Base-by-base conservation (phyloP, 2,797 vertebrate genomes). In the Champsocephalus esox region DNA sequence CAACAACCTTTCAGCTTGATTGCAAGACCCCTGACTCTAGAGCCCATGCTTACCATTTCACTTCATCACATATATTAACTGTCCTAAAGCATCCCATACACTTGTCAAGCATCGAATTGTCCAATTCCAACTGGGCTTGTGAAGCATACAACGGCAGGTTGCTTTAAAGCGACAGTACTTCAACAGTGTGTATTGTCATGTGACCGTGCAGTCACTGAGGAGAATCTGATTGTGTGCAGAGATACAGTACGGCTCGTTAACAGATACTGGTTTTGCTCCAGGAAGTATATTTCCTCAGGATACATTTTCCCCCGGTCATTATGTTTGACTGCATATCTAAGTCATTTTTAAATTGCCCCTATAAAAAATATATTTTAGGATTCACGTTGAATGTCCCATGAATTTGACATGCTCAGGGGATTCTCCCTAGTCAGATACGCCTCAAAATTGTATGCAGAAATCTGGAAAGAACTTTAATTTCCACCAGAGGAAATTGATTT, bases 1-100 rank as follows among this genome's bases (percentile, higher is more conserved):
- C 65, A 19, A 49, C 77, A 73, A 38, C 66, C 73, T 82, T 81
- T 91, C 82, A 82, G 66, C 55, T 68, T 81, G 75, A 92, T 87
- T 88, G 57, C 72, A 67, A 55, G 34, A 71, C 46, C 41, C 41
- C 9, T 5, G 19, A n/a, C 24, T 21, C 54, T 65, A 6, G 8
- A 68, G 24, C 46, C 5, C n/a, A 11, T 21, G 62, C 52, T 54
- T 10, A 45, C 13, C 24, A 44, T 55, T 58, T 61, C 49, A 45
- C 28, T 66, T 8, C 44, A 61, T 71, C 43, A 41, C 21, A 24
- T 80, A 51, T 66, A 64, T 61, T 60, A 46, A 69, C 67, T 44
- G 73, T 80, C 58, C 66, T 12, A 44, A 61, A 54, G 50, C 17
- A 5, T 50, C 62, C 43, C 54, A 12, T 51, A 43, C 49, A 14